Evolutionary conservation across 2,888 invertebrate genomes (phyloP), one percentile per base, ranked within the genome.

Genomic region (Pyrochroa serraticornis): DNA sequence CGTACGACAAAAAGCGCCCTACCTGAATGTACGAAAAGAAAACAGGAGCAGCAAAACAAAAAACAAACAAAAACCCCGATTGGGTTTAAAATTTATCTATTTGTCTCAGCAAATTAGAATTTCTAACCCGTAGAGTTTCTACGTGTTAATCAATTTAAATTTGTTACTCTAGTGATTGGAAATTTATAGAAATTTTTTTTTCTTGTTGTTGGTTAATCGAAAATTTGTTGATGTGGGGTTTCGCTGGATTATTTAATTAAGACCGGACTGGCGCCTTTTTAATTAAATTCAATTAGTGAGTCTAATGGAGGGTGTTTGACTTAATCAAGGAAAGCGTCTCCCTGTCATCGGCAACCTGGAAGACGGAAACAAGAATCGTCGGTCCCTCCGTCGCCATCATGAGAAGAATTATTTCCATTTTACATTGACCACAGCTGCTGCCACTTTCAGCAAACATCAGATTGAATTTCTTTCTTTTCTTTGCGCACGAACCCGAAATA

Each of bases 251-350:
- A 63, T 70, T 71, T 70, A 71, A 71, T 70, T 70, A 71, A 71
- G 60, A 63, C 66, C 62, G 65, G 64, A 67, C 53, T 49, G 60
- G 49, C 47, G 60, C 52, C 63, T 67, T 65, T 62, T 63, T 65
- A 70, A 71, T 71, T 71, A 71, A 71, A 72, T 71, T 70, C 67
- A 71, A 71, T 72, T 70, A 71, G 69, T 66, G 70, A 70, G 71
- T 71, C 70, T 71, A 71, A 71, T 70, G 70, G 69, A 70, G 71
- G 70, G 72, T n/a, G n/a, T 71, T 70, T 71, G 68, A 67, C 65
- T 70, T 67, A 71, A 71, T 70, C 72, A 68, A 66, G 63, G 62
- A 61, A 60, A 60, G 63, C 65, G 58, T 61, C 60, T 55, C 63
- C 63, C 37, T 51, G 60, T 62, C 58, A 53, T 61, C 61, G 49